Base-by-base conservation (phyloP, 2,888 invertebrate genomes). In the Rhingia rostrata region DNA sequence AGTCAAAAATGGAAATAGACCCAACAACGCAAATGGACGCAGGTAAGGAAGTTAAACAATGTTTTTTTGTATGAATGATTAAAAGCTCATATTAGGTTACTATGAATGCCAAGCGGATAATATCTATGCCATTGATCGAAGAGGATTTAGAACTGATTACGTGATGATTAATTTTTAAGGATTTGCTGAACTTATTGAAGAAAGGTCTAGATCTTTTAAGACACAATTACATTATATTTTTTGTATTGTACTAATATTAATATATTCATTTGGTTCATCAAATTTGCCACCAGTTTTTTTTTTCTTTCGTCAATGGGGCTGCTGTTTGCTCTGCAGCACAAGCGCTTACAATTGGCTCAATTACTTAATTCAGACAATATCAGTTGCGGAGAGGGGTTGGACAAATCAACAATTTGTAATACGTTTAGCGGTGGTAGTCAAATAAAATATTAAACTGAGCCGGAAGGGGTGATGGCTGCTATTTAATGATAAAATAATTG, bases 1-100 rank as follows among this genome's bases (percentile, higher is more conserved):
- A 97, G 91, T 97, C 97, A 12, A 98, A 98, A 93, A 93, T 98
- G 90, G 98, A 98, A 92, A 98, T 98, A 64, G 97, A 97, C 90
- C 98, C 98, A 1, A 97, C 97, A 0, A 97, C 97, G 4, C 97
- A 98, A 93, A 97, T 97, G 97, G 97, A 98, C 91, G 97, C 97
- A 32, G 97, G 97, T 80, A 94, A 53, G 69, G 47, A 14, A 45
- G 54, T 7, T 1, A 10, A 10, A 4, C 4, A 22, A 49, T 33
- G n/a, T n/a, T n/a, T n/a, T n/a, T n/a, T n/a, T n/a, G 47, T 6
- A 14, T 4, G 45, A 6, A 22, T 35, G 6, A 41, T 32, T 0
- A 54, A 43, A 33, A 58, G 56, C 9, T 56, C 9, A 53, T 72
- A 87, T 22, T 47, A 91, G 91, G 91, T n/a, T 91, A 97, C 58